Evolutionary conservation across 2,888 invertebrate species (phyloP).

Genomic region (Amphipoea lucens): DNA sequence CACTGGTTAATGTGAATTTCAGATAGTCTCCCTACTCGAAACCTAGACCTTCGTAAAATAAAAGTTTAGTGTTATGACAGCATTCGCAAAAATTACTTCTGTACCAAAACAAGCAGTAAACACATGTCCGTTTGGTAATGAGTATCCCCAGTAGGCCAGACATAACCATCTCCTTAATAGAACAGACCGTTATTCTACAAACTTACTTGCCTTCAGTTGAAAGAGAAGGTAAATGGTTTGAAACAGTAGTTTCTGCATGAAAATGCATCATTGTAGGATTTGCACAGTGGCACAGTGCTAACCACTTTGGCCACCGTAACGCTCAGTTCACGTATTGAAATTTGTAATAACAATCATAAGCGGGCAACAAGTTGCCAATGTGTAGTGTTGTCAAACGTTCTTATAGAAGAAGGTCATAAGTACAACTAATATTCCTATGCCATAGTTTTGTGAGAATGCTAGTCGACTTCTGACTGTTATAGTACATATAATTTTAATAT

Average conservation of each 20-base stretch:
- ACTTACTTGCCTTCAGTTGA: not conserved
- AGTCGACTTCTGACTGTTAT: too few relatives aligned
- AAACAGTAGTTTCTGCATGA: not conserved
- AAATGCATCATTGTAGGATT: not conserved
- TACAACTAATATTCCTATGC: too few relatives aligned
- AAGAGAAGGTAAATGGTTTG: not conserved
- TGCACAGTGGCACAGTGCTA: too few relatives aligned
- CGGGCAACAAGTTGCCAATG: too few relatives aligned
- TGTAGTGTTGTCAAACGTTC: too few relatives aligned
- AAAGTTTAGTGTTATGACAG: slow-evolving; percentile 6
- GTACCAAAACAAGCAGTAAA: slow-evolving; percentile 11
- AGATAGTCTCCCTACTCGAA: not conserved
- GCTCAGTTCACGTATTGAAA: too few relatives aligned
- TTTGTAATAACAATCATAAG: too few relatives aligned
- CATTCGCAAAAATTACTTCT: slow-evolving; percentile 31
- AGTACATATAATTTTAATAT: too few relatives aligned
- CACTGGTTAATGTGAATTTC: too few relatives aligned
- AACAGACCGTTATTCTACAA: not conserved
- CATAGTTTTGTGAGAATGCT: too few relatives aligned
- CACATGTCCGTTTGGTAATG: slow-evolving; percentile 9
- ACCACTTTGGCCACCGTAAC: too few relatives aligned
- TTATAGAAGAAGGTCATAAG: too few relatives aligned
- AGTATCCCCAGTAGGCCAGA: slow-evolving; percentile 7
- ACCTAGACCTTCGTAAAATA: not conserved
- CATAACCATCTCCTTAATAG: slow-evolving; percentile 9